phyloP scores from a whole-genome alignment of 2,888 invertebrate species.

The Xanthostigma xanthostigma region DNA sequence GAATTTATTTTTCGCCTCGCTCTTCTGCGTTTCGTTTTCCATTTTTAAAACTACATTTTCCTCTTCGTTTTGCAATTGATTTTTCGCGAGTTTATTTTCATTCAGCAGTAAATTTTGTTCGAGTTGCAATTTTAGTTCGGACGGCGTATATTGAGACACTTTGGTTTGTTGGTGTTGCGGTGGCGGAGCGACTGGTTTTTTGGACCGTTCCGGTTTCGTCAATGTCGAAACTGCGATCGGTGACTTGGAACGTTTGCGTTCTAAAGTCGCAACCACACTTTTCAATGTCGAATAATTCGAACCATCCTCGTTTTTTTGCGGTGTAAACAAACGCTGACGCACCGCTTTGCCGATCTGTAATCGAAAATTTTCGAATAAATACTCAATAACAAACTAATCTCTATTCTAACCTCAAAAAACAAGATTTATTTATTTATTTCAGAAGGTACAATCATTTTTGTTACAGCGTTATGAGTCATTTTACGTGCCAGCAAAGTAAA shows the following conservation, averaged over 20 bases:
- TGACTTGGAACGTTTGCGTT: slow-evolving; percentile 23
- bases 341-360: slow-evolving; percentile 22
- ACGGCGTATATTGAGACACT: slow-evolving; percentile 16
- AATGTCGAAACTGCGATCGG: slow-evolving; percentile 15
- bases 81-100: slow-evolving; percentile 18
- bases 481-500: too few species aligned
- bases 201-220: slow-evolving; percentile 15
- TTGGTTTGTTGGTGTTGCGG: slow-evolving; percentile 9
- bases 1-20: slow-evolving; percentile 39
- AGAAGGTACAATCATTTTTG: too few species aligned
- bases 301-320: slow-evolving; percentile 26
- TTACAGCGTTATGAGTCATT: too few species aligned
- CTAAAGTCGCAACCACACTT: slow-evolving; percentile 21
- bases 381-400: neutral
- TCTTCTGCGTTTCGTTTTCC: slow-evolving; percentile 37
- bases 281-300: slow-evolving; percentile 30
- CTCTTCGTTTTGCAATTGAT: slow-evolving; percentile 16
- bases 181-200: slow-evolving; percentile 6
- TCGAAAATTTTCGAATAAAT: neutral
- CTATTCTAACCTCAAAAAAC: too few species aligned
- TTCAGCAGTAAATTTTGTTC: slow-evolving; percentile 21
- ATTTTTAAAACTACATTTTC: slow-evolving; percentile 15
- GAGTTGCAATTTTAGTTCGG: slow-evolving; percentile 21
- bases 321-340: slow-evolving; percentile 26
- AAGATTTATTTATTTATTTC: too few species aligned